A percentile compares a stretch with the other conserved stretches of the same genome.
These are phyloP conservation scores for Antheraea mylitta DNA, from an alignment of 1,140 invertebrate genomes.

Conservation along the genomic window DNA sequence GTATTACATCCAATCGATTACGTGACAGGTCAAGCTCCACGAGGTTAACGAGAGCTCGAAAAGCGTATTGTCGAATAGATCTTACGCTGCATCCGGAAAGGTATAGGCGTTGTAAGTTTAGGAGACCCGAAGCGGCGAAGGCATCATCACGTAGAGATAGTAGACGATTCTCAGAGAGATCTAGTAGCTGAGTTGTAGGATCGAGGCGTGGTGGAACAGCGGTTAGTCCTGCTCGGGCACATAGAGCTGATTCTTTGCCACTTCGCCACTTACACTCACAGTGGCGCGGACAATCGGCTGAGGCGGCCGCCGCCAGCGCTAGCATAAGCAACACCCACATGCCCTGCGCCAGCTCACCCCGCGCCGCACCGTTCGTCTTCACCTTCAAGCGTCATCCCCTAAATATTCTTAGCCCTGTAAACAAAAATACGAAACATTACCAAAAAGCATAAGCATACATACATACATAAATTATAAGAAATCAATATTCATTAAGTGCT, in stretches of 20 bases:
- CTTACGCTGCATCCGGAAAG: slow-evolving; percentile 83
- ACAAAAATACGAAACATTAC: slow-evolving; percentile 19
- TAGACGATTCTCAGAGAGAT: slow-evolving; percentile 86
- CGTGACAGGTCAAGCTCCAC: slow-evolving; percentile 89
- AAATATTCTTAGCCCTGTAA: slow-evolving; percentile 41
- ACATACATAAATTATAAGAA: too few relatives aligned
- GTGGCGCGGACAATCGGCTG: slow-evolving; percentile 82
- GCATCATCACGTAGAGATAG: slow-evolving; percentile 83
- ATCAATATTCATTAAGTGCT: too few relatives aligned
- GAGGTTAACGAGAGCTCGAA: slow-evolving; percentile 85
- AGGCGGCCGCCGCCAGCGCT: slow-evolving; percentile 61
- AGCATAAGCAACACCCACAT: slow-evolving; percentile 70
- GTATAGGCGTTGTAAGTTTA: slow-evolving; percentile 90
- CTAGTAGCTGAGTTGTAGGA: slow-evolving; percentile 87
- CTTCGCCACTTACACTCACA: slow-evolving; percentile 93
- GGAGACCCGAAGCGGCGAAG: slow-evolving; percentile 84
- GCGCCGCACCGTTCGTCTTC: slow-evolving; percentile 61
- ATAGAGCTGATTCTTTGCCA: slow-evolving; percentile 90
- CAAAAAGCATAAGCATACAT: not conserved
- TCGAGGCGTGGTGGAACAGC: slow-evolving; percentile 84
- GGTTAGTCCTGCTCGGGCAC: slow-evolving; percentile 85
- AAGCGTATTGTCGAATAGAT: slow-evolving; percentile 82
- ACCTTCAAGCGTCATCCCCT: slow-evolving; percentile 61
- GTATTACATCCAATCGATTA: slow-evolving; percentile 84
- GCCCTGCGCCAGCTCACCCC: slow-evolving; percentile 58